These are phyloP conservation scores for Troilus luridus DNA, from an alignment of 2,888 invertebrate species.

Conservation along the genomic window DNA sequence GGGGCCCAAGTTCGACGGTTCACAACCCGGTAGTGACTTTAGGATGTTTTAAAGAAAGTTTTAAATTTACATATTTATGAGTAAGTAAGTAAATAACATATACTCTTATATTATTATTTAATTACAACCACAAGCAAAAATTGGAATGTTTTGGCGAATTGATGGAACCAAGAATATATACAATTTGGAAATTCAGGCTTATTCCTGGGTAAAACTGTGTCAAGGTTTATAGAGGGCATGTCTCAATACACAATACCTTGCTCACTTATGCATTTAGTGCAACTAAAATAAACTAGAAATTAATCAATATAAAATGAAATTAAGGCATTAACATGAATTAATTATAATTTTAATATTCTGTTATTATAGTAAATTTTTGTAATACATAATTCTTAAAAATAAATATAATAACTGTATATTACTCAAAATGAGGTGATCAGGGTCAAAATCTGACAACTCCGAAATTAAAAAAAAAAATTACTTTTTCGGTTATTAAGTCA, in stretches of 20 bases:
- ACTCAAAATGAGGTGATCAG: no score
- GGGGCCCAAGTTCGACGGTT: no score
- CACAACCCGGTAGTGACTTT: no score
- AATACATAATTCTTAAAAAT: no score
- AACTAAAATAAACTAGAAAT: neutral
- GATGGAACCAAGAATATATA: neutral
- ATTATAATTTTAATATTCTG: no score
- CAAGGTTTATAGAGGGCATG: neutral
- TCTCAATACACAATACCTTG: neutral
- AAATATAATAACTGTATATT: no score
- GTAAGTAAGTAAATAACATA: neutral
- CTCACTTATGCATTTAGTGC: neutral
- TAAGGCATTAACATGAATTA: neutral
- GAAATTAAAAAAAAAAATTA: no score
- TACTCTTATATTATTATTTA: neutral
- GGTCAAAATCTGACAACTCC: no score
- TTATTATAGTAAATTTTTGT: no score
- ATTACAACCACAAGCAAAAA: neutral
- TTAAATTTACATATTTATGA: no score
- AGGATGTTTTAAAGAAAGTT: no score
- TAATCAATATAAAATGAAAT: neutral
- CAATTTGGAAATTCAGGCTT: neutral
- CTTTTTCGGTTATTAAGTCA: no score
- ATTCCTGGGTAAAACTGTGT: neutral
- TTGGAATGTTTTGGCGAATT: neutral